Evolutionary conservation across 2,888 invertebrate genomes (phyloP).

Genomic region (Trichogramma evanescens): DNA sequence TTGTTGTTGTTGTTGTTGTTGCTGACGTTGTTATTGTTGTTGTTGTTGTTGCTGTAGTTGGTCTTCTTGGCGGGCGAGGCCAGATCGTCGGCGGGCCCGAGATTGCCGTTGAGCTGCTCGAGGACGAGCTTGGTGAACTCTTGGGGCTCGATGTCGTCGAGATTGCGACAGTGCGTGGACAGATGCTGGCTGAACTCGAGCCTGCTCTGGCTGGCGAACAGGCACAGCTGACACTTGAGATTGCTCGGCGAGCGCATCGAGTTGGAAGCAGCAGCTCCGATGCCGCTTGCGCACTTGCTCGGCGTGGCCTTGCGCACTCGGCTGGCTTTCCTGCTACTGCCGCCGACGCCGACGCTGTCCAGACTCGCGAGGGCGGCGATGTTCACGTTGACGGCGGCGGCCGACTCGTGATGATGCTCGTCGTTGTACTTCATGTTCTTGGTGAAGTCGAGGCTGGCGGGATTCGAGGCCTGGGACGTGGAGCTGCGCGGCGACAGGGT

Average conservation of each 20-base stretch:
- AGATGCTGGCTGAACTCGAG: slow-evolving; percentile 52
- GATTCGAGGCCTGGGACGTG: background rate
- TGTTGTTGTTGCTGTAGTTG: slow-evolving; percentile 24
- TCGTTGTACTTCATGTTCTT: slow-evolving; percentile 1
- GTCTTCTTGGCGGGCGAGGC: slow-evolving; percentile 51
- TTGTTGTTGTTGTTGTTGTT: slow-evolving; percentile 19
- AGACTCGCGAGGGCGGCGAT: background rate
- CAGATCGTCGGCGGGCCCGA: slow-evolving; percentile 40
- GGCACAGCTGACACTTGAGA: slow-evolving; percentile 52
- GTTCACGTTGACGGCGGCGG: background rate
- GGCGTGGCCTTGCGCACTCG: background rate
- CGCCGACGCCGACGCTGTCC: too few species aligned
- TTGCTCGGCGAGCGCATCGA: slow-evolving; percentile 24
- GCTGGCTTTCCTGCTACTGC: background rate
- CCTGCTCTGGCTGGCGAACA: slow-evolving; percentile 46
- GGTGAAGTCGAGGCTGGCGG: background rate
- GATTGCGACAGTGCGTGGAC: slow-evolving; percentile 46
- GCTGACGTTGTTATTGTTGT: slow-evolving; percentile 20
- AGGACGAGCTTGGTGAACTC: slow-evolving; percentile 52
- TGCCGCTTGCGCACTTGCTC: too few species aligned
- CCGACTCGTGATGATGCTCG: slow-evolving; percentile 22
- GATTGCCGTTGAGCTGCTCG: slow-evolving; percentile 48
- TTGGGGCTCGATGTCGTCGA: slow-evolving; percentile 38
- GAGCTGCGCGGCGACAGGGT: background rate
- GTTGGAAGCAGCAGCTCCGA: too few species aligned